Evolutionary conservation across 1,140 invertebrate genomes (phyloP).

Genomic region (Proales similis): DNA sequence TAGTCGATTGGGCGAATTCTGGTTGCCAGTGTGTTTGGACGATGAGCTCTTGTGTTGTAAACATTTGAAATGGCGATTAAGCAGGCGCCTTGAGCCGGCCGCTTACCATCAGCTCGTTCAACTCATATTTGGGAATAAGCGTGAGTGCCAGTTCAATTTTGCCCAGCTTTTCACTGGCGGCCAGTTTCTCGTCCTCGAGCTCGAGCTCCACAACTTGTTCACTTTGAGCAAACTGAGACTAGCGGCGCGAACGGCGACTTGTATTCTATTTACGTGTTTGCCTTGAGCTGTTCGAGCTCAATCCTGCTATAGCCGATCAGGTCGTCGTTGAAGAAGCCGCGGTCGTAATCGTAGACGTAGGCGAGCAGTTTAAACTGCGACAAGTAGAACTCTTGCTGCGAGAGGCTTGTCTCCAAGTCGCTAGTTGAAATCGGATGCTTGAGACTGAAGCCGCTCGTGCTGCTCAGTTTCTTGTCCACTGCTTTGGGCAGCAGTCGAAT

Average conservation of each 20-base stretch:
- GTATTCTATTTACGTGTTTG: slow-evolving; percentile 61
- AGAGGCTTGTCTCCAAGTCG: slow-evolving; percentile 8
- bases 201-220: slow-evolving; percentile 66
- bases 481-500: slow-evolving; percentile 40
- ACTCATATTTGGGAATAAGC: slow-evolving; percentile 64
- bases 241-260: not conserved
- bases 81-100: too few relatives aligned
- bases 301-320: slow-evolving; percentile 86
- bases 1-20: slow-evolving; percentile 60
- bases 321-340: slow-evolving; percentile 82
- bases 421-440: slow-evolving; percentile 1
- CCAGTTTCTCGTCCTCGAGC: slow-evolving; percentile 49
- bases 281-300: slow-evolving; percentile 73
- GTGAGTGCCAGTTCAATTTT: slow-evolving; percentile 71
- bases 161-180: slow-evolving; percentile 64
- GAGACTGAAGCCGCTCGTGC: not conserved
- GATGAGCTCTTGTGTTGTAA: slow-evolving; percentile 62
- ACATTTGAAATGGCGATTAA: too few relatives aligned
- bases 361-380: slow-evolving; percentile 60
- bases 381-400: slow-evolving; percentile 62
- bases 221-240: slow-evolving; percentile 52
- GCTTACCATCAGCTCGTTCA: too few relatives aligned
- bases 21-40: slow-evolving; percentile 49
- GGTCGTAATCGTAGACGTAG: slow-evolving; percentile 88
- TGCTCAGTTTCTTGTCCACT: slow-evolving; percentile 34